Evolutionary conservation across 2,888 invertebrate genomes (phyloP).

Genomic region (Ichneumon xanthorius): DNA sequence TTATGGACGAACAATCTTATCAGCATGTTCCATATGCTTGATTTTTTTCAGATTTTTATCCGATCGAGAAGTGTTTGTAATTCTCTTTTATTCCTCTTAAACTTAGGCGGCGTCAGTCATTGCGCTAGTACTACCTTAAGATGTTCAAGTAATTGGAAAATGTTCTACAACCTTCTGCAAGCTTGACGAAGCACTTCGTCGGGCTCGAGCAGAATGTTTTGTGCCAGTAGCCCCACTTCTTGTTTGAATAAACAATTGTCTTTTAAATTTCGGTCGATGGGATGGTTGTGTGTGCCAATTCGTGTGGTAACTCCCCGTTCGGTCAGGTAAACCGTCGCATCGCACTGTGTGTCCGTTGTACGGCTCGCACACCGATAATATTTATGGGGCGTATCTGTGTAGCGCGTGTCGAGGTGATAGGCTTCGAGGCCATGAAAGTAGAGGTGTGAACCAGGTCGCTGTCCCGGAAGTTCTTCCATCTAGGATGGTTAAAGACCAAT

Average conservation of each 20-base stretch:
- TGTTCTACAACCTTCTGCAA: neutral
- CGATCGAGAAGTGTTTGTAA: no score
- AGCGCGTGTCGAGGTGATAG: neutral
- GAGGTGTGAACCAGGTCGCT: neutral
- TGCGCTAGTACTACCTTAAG: no score
- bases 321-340: neutral
- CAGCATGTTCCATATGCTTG: no score
- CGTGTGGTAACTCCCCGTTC: neutral
- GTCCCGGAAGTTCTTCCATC: neutral
- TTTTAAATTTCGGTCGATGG: neutral
- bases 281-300: neutral
- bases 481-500: neutral
- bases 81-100: no score
- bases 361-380: neutral
- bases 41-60: no score
- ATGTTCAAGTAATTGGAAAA: neutral
- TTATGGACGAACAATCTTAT: no score
- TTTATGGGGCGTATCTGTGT: neutral
- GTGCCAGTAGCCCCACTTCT: neutral
- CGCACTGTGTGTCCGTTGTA: neutral
- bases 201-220: constrained; percentile 1
- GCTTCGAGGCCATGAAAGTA: neutral
- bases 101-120: no score
- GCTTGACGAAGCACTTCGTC: constrained; percentile 3
- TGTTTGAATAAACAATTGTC: neutral